Conservation (phyloP, 2,113 vertebrate genomes). For the Alethe diademata region DNA sequence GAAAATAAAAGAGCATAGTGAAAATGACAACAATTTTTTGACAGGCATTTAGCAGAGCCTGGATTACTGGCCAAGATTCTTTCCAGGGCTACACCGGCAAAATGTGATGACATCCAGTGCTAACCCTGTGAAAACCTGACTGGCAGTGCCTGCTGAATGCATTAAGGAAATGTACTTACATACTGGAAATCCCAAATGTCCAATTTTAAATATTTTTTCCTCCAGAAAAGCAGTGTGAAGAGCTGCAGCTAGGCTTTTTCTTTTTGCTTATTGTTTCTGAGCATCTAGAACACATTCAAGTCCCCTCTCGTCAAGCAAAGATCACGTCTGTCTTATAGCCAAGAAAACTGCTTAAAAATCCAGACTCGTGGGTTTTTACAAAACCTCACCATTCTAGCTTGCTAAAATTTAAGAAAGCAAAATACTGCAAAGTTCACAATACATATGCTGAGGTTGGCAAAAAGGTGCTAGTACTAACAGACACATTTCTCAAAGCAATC, state of each 20-base stretch:
- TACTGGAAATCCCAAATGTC: not conserved
- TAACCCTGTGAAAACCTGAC: not conserved
- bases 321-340: not conserved
- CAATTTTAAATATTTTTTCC: not conserved
- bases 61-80: not conserved
- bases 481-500: not conserved
- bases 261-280: not conserved
- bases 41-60: not conserved
- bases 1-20: not conserved
- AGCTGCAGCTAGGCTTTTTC: not conserved
- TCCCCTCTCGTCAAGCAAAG: not conserved
- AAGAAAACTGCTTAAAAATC: not conserved
- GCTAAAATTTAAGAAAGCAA: constrained; percentile 4
- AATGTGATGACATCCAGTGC: not conserved
- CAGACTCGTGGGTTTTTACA: not conserved
- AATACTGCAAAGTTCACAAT: not conserved
- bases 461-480: not conserved
- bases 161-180: not conserved
- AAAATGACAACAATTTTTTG: not conserved
- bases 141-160: not conserved
- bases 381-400: not conserved
- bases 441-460: not conserved
- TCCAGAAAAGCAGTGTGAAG: not conserved
- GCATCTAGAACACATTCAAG: not conserved
- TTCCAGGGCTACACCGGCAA: not conserved